Conservation (phyloP, 1,140 invertebrate species). For the Harlomillsia oculata region DNA sequence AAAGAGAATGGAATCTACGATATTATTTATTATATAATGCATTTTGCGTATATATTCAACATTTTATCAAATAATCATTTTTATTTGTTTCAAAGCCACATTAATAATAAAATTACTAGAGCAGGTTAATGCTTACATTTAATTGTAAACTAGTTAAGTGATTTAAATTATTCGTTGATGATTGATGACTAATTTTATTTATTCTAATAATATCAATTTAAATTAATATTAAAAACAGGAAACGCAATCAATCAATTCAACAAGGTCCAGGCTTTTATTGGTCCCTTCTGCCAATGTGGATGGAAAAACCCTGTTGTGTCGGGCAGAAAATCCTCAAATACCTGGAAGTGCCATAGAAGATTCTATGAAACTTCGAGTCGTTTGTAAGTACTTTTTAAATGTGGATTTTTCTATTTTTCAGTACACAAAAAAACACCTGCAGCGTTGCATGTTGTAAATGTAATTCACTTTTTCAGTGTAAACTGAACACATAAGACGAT, state of each 20-base stretch:
- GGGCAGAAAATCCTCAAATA: slow-evolving; percentile 40
- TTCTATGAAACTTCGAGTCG: slow-evolving; percentile 40
- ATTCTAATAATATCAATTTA: neutral
- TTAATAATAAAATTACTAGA: neutral
- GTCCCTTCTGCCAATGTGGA: slow-evolving; percentile 39
- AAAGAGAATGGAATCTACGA: too few species aligned
- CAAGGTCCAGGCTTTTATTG: slow-evolving; percentile 29
- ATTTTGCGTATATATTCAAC: slow-evolving; percentile 2
- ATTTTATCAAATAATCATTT: slow-evolving; percentile 4
- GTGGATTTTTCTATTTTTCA: neutral
- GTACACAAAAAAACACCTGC: neutral
- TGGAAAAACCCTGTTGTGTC: slow-evolving; percentile 39
- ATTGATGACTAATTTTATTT: neutral
- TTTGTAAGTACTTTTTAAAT: slow-evolving; percentile 44
- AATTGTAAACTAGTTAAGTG: neutral
- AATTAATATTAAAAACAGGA: too few species aligned
- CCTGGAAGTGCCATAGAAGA: slow-evolving; percentile 41
- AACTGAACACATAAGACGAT: neutral
- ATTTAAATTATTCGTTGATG: neutral
- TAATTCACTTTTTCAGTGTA: neutral
- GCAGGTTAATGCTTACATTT: neutral
- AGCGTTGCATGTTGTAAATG: neutral
- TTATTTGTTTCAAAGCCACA: neutral
- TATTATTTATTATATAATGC: too few species aligned
- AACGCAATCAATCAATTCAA: slow-evolving; percentile 25